Conservation (phyloP, 1,140 invertebrate species). For the Pogonomyrmex barbatus region DNA sequence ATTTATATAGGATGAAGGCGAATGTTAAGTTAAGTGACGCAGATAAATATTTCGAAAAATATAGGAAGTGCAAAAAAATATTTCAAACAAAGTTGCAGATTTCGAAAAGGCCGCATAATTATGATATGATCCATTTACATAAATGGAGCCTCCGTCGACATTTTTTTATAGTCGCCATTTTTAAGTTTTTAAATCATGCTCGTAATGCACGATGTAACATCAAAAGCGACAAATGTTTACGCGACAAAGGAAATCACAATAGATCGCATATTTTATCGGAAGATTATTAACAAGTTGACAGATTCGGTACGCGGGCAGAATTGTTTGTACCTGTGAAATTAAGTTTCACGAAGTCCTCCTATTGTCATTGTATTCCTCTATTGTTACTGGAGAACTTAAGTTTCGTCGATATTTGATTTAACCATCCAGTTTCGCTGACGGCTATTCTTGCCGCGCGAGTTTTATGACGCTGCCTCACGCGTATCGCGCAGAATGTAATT, state of each 20-base stretch:
- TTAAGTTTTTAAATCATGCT: not conserved
- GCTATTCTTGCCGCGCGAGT: constrained; percentile 28
- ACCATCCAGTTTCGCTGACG: constrained; percentile 41
- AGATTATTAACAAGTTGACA: constrained; percentile 20
- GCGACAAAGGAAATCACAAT: not conserved
- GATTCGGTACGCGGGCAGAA: not conserved
- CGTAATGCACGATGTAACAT: not conserved
- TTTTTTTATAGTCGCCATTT: not conserved
- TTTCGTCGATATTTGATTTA: constrained; percentile 62
- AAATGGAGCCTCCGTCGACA: too few species aligned
- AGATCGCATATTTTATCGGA: not conserved
- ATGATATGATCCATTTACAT: too few species aligned
- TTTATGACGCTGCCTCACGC: constrained; percentile 35
- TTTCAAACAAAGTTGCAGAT: too few species aligned
- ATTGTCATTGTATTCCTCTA: constrained; percentile 43
- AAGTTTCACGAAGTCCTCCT: not conserved
- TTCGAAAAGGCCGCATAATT: too few species aligned
- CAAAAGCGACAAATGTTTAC: not conserved
- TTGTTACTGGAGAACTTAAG: constrained; percentile 20
- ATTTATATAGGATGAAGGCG: too few species aligned
- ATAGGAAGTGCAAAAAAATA: too few species aligned
- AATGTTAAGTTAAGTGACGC: too few species aligned
- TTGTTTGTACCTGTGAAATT: constrained; percentile 38
- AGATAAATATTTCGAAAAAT: too few species aligned
- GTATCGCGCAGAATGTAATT: constrained; percentile 44